Conservation (phyloP, 1,140 invertebrate species). For the Delia radicum region DNA sequence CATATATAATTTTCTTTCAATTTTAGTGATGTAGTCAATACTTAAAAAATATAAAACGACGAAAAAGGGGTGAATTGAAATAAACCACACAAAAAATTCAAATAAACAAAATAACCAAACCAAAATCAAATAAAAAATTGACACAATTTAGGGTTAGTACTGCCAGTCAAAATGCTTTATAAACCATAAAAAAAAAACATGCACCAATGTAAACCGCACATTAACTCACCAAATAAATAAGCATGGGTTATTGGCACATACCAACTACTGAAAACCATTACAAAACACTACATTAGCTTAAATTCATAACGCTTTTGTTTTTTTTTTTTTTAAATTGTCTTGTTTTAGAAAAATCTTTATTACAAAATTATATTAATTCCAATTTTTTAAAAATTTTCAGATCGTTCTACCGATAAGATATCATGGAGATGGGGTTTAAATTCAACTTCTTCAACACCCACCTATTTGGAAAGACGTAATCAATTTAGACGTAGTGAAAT, state of each 20-base stretch:
- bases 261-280: no score
- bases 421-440: slow-evolving; percentile 54
- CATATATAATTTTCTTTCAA: slow-evolving; percentile 10
- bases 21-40: slow-evolving; percentile 13
- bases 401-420: slow-evolving; percentile 52
- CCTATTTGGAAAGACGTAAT: slow-evolving; percentile 80
- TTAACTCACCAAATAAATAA: neutral
- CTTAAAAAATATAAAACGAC: neutral
- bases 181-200: neutral
- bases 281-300: neutral
- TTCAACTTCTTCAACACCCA: slow-evolving; percentile 70
- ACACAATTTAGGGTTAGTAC: slow-evolving; percentile 21
- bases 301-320: neutral
- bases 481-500: slow-evolving; percentile 53
- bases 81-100: neutral
- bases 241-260: neutral
- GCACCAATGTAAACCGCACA: neutral
- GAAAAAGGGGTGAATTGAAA: slow-evolving; percentile 3
- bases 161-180: slow-evolving; percentile 11
- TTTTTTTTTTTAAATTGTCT: neutral
- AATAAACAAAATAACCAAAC: neutral
- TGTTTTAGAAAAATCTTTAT: neutral
- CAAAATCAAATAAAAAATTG: neutral
- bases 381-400: slow-evolving; percentile 31
- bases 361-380: no score